Conservation (phyloP, 2,888 invertebrate genomes). For the Pheosia tremula region DNA sequence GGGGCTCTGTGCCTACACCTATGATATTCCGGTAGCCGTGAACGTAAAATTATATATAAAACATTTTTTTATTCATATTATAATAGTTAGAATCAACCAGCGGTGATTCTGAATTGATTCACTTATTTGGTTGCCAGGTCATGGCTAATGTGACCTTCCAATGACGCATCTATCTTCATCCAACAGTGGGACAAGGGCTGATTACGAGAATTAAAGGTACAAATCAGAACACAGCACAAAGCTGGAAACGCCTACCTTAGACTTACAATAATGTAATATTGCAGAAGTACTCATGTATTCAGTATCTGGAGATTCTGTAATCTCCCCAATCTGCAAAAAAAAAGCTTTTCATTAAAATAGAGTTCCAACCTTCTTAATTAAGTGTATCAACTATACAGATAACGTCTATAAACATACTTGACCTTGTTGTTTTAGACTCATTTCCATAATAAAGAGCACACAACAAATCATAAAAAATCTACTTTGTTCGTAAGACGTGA, state of each 20-base stretch:
- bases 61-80: no score
- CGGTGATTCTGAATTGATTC: no score
- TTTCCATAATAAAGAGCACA: background rate
- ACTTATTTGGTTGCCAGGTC: no score
- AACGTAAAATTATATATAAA: no score
- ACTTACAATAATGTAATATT: slow-evolving; percentile 92
- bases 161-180: no score
- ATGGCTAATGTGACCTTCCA: no score
- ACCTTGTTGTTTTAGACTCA: background rate
- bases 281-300: slow-evolving; percentile 90
- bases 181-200: no score
- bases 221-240: background rate
- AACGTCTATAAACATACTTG: background rate
- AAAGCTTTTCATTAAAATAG: background rate
- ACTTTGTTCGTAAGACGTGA: background rate
- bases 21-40: no score
- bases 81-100: no score
- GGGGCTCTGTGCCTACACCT: no score
- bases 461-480: background rate
- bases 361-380: background rate
- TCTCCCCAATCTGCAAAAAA: slow-evolving; percentile 86
- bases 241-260: slow-evolving; percentile 79
- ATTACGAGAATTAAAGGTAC: background rate
- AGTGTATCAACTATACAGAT: background rate
- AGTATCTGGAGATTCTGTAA: slow-evolving; percentile 87